Conservation (phyloP, 2,888 invertebrate species). For the Eueremaeus valkanovi region DNA sequence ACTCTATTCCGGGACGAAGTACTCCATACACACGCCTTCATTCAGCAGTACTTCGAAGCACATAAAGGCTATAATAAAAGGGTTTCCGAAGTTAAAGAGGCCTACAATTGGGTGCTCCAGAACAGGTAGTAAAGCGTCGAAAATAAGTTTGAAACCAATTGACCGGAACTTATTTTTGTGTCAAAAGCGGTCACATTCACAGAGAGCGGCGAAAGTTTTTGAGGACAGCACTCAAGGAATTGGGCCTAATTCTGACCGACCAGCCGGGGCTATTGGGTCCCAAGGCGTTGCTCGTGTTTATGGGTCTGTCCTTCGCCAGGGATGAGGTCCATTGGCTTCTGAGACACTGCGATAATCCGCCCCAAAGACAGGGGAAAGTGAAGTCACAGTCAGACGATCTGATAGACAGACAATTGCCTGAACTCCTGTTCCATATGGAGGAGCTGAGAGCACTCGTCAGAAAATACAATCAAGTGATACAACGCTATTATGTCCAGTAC, state of each 20-base stretch:
- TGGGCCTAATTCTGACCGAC: slow-evolving; percentile 90
- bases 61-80: slow-evolving; percentile 91
- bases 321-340: slow-evolving; percentile 96
- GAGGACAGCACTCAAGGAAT: slow-evolving; percentile 87
- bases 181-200: slow-evolving; percentile 71
- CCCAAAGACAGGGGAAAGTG: slow-evolving; percentile 69
- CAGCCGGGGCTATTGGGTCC: slow-evolving; percentile 97
- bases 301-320: slow-evolving; percentile 88
- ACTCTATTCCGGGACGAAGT: slow-evolving; percentile 96
- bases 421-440: slow-evolving; percentile 95
- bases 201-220: slow-evolving; percentile 93
- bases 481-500: slow-evolving; percentile 96
- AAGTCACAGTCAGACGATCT: slow-evolving; percentile 73
- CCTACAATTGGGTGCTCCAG: slow-evolving; percentile 81
- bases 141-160: too few relatives aligned
- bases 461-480: slow-evolving; percentile 94
- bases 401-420: slow-evolving; percentile 90
- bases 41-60: slow-evolving; percentile 86
- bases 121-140: slow-evolving; percentile 70
- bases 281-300: slow-evolving; percentile 91
- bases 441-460: slow-evolving; percentile 84
- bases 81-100: slow-evolving; percentile 92
- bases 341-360: slow-evolving; percentile 93
- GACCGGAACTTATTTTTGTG: slow-evolving; percentile 42
- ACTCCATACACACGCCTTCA: slow-evolving; percentile 87